phyloP scores from a whole-genome alignment of 2,888 invertebrate species.

The Ennomos quercinarius region DNA sequence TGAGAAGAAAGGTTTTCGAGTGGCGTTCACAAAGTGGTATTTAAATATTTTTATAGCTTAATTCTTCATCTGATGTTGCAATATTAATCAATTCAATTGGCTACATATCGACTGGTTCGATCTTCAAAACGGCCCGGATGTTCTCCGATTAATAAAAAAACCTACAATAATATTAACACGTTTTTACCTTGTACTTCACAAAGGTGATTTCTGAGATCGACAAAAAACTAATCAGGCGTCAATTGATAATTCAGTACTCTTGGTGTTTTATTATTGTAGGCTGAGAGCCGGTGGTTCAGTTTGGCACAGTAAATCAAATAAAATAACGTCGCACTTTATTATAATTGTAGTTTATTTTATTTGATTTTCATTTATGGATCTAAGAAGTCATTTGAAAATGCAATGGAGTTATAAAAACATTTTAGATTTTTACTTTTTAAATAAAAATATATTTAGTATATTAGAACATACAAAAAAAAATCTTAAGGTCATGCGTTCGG shows the following conservation, averaged over 20 bases:
- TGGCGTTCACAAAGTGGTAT: too few species aligned
- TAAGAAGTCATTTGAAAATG: too few species aligned
- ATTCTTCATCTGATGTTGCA: not conserved
- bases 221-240: slow-evolving; percentile 40
- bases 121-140: slow-evolving; percentile 38
- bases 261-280: slow-evolving; percentile 23
- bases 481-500: too few species aligned
- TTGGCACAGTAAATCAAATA: not conserved
- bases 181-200: slow-evolving; percentile 34
- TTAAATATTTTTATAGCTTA: too few species aligned
- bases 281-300: slow-evolving; percentile 3
- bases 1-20: too few species aligned
- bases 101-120: slow-evolving; percentile 35
- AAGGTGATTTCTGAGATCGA: slow-evolving; percentile 28
- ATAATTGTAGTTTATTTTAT: too few species aligned
- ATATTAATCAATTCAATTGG: slow-evolving; percentile 23
- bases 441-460: too few species aligned
- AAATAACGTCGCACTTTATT: too few species aligned
- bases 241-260: slow-evolving; percentile 34
- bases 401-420: too few species aligned
- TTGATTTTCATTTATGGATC: too few species aligned
- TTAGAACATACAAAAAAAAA: too few species aligned
- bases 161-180: slow-evolving; percentile 40
- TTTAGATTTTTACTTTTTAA: too few species aligned
- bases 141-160: slow-evolving; percentile 30